A percentile compares a stretch with the other conserved stretches of the same genome.
Conservation (phyloP, 2,113 vertebrate species). For the Epinephelus moara region DNA sequence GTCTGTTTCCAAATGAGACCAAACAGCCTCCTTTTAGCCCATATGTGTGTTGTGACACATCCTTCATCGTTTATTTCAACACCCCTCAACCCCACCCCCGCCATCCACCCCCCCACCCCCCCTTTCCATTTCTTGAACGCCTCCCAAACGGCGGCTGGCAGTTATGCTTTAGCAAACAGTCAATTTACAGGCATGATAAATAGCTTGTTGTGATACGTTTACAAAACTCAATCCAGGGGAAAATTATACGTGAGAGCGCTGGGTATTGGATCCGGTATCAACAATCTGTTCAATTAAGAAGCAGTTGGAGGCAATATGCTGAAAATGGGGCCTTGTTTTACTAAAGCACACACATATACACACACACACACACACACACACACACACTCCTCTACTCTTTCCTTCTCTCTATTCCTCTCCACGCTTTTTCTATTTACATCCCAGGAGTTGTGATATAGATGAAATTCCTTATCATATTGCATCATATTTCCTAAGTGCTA, state of each 20-base stretch:
- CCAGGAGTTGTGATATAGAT: constrained; percentile 69
- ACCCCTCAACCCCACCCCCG: constrained; percentile 85
- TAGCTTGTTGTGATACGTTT: constrained; percentile 93
- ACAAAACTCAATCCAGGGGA: constrained; percentile 92
- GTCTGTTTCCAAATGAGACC: constrained; percentile 80
- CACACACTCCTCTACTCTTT: constrained; percentile 27
- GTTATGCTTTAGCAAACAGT: constrained; percentile 97
- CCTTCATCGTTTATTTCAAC: constrained; percentile 90
- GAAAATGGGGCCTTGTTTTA: constrained; percentile 80
- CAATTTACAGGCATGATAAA: constrained; percentile 95
- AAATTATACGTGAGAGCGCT: constrained; percentile 92
- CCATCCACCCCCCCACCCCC: constrained; percentile 74
- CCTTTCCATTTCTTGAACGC: constrained; percentile 90
- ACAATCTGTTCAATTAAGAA: constrained; percentile 95
- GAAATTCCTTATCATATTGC: constrained; percentile 77
- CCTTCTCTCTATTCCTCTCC: constrained; percentile 43
- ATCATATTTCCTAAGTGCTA: constrained; percentile 82
- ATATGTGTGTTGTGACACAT: constrained; percentile 80
- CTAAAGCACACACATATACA: constrained; percentile 67
- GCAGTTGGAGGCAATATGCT: constrained; percentile 94
- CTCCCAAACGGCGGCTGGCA: constrained; percentile 89
- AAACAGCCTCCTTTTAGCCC: constrained; percentile 78
- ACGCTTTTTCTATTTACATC: constrained; percentile 56
- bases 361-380: constrained; percentile 20
- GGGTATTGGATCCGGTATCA: constrained; percentile 93